Evolutionary conservation across 2,888 invertebrate genomes (phyloP), one percentile per base, ranked within the genome.

Genomic region (Synergus itoensis): DNA sequence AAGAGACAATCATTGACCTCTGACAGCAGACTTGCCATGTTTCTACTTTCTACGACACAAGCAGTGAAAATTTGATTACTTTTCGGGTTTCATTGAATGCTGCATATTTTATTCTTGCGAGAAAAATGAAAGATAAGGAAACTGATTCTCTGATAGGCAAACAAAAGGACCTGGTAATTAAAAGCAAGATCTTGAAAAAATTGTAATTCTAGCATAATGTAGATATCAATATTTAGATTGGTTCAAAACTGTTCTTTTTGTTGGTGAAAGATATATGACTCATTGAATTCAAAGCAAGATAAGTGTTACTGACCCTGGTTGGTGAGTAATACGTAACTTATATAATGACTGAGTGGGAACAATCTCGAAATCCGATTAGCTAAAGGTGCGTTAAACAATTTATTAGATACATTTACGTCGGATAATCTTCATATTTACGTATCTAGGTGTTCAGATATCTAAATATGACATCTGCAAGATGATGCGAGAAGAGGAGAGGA

Each of bases 361-460:
- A 73, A 14, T 73, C 73, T 73, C 9, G 48, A 36, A 48, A 73
- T 73, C 73, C 73, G 73, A 73, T 73, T 48, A 69, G 21, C 8
- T 14, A 45, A 45, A 45, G 16, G 21, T 45, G 21, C 45, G 21
- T 48, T 73, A 73, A 53, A 40, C 48, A 73, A 40, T 69, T 14
- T 65, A 4, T 45, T 11, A 43, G 18, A 48, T 48, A 28, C 36
- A 73, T 53, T 40, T 36, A 53, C n/a, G 11, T 40, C 4, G n/a
- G 36, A n/a, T 73, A 73, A 73, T 73, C 53, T 48, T n/a, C 2
- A 48, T n/a, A 53, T 73, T 73, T 53, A 57, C 53, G 40, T 8
- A 57, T 73, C 40, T 57, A 28, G 36, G 48, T 73, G 40, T 36
- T 53, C 1, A 21, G 53, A 73, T 53, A 73, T 73, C 53, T 57